Evolutionary conservation across 2,888 invertebrate species (phyloP), one percentile per base, ranked within the genome.

Genomic region (Polydesmus complanatus): DNA sequence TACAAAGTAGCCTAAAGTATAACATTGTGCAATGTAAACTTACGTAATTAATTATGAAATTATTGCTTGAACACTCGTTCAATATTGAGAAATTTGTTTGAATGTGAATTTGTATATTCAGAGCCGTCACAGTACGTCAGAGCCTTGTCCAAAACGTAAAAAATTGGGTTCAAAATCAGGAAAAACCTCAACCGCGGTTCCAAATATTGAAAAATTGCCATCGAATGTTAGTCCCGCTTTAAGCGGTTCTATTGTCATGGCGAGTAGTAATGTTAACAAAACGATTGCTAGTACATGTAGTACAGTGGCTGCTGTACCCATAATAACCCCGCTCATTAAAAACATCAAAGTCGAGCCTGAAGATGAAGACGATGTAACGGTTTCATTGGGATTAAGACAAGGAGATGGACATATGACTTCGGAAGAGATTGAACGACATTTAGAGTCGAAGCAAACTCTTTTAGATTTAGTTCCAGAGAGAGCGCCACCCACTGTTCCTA

Each of bases 401-500:
- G 64, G 65, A 27, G 66, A 87, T 71, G 87, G 88, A 23, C 88
- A 88, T 69, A 87, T 92, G 86, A 91, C 91, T 8, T 85, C 90
- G 0, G 92, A 91, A 70, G 92, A 93, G 73, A 86, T 92, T 5
- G 90, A 92, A 72, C 80, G 90, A 49, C 92, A 93, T 72, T 76
- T 93, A 64, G 91, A 92, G 72, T 86, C 90, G 18, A 78, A 86
- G 19, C 88, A 88, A 68, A 83, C 84, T 25, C 83, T 86, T 71
- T 76, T 87, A 75, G 86, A 89, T 73, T 76, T 89, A 64, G 79
- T 88, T 65, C 69, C 70, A 14, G 91, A 91, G 72, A 81, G 88
- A 67, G 88, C 91, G 27, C 89, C 91, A 0, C 85, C 89, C 1
- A 89, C 90, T 18, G 88, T 93, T 27, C 93, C 93, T 2, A 88